Conservation (phyloP, 2,113 vertebrate species). For the Pygoscelis adeliae region DNA sequence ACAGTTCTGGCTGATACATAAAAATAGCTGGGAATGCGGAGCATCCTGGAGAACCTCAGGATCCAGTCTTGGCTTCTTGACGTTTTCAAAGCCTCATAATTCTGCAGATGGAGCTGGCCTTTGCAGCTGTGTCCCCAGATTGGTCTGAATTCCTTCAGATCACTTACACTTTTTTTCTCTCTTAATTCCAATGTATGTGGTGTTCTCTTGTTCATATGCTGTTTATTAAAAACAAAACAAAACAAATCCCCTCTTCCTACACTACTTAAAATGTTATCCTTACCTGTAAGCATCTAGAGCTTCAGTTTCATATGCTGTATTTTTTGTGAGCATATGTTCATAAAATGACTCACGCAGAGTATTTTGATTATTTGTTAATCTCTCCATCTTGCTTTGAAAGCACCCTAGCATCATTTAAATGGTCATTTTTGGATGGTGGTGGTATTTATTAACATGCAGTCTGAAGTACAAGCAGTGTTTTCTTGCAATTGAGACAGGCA, state of each 20-base stretch:
- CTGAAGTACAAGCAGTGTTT: conserved; percentile 3
- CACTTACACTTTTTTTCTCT: neutral
- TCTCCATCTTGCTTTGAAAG: conserved; percentile 5
- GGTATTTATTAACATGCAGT: neutral
- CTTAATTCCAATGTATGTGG: neutral
- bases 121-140: neutral
- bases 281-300: conserved; percentile 13
- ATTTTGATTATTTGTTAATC: conserved; percentile 13
- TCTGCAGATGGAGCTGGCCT: neutral
- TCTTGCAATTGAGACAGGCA: neutral
- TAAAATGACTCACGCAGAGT: neutral
- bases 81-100: neutral
- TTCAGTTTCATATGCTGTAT: neutral
- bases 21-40: conserved; percentile 25
- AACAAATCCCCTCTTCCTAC: neutral
- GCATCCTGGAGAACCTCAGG: neutral
- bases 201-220: neutral
- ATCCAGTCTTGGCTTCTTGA: neutral
- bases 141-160: neutral
- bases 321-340: neutral
- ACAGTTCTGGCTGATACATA: neutral
- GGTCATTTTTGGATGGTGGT: neutral
- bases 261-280: neutral
- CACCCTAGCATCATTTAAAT: neutral
- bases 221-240: conserved; percentile 2